These are phyloP conservation scores for Micrasema minimum DNA, from an alignment of 1,140 invertebrate genomes.

Conservation along the genomic window DNA sequence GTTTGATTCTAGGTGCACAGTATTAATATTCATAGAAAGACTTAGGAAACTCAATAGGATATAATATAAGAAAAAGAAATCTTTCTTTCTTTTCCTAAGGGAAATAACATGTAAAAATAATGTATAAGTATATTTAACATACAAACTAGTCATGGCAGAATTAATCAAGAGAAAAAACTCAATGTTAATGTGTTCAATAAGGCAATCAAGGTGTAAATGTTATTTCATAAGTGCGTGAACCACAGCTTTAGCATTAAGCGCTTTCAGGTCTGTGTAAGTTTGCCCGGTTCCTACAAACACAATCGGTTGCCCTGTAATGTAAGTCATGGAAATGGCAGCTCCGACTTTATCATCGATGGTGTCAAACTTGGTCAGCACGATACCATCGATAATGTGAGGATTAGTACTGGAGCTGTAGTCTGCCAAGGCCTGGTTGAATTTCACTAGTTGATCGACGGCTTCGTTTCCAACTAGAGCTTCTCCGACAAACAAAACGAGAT, in stretches of 20 bases:
- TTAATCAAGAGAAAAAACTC: neutral
- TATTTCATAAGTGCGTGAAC: conserved; percentile 96
- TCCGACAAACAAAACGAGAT: conserved; percentile 98
- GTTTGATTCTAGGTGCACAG: no score
- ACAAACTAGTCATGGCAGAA: no score
- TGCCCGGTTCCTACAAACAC: conserved; percentile 99
- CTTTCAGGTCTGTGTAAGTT: conserved; percentile 98
- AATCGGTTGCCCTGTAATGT: conserved; percentile 99
- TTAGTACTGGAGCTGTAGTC: conserved; percentile 85
- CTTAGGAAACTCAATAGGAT: no score
- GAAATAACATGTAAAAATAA: no score
- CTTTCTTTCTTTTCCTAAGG: no score
- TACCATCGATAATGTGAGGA: conserved; percentile 96
- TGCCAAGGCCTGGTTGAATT: conserved; percentile 97
- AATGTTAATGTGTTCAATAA: conserved; percentile 1
- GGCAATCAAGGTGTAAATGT: conserved; percentile 51
- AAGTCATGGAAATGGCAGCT: conserved; percentile 99
- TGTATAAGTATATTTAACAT: no score
- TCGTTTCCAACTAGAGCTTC: conserved; percentile 99
- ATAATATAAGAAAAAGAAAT: no score
- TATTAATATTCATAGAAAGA: no score
- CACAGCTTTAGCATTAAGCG: conserved; percentile 96
- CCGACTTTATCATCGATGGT: conserved; percentile 99
- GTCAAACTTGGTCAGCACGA: conserved; percentile 98
- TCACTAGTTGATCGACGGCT: conserved; percentile 98